A percentile compares a stretch with the other conserved stretches of the same genome.
Evolutionary conservation across 2,113 vertebrate genomes (phyloP).

Genomic region (Struthio camelus): DNA sequence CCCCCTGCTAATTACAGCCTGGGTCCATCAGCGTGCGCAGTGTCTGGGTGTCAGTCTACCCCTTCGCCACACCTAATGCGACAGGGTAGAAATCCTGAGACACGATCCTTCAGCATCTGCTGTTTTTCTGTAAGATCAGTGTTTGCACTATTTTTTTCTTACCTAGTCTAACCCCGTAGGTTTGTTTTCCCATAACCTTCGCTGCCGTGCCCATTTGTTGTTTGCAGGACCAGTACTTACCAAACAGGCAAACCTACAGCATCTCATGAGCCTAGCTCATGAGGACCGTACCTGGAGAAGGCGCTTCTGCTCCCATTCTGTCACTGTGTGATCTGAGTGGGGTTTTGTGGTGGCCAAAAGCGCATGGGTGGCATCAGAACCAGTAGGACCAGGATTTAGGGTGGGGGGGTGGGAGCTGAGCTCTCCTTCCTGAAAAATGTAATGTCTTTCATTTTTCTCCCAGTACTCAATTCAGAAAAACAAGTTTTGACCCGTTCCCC

Average conservation of each 20-base stretch:
- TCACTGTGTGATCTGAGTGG: accelerated
- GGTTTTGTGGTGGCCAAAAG: not conserved
- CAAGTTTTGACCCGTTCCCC: not conserved
- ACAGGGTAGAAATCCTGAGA: not conserved
- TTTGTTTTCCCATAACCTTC: not conserved
- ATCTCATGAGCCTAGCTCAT: not conserved
- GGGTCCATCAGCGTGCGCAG: not conserved
- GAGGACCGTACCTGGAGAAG: not conserved
- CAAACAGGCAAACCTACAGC: not conserved
- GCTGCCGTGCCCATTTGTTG: accelerated
- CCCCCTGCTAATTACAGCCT: not conserved
- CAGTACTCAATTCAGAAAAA: not conserved
- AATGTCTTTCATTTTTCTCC: not conserved
- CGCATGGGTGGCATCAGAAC: not conserved
- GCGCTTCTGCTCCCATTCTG: not conserved
- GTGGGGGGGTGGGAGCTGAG: no score
- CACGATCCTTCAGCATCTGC: not conserved
- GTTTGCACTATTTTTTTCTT: not conserved
- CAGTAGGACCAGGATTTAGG: not conserved
- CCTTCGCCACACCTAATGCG: not conserved
- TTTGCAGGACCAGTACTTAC: not conserved
- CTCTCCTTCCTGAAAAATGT: not conserved
- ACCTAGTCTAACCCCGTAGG: no score
- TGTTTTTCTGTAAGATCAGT: not conserved
- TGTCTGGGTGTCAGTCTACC: not conserved